Evolutionary conservation across 2,888 invertebrate genomes (phyloP), one percentile per base, ranked within the genome.

Genomic region (Ferdinandea cuprea): DNA sequence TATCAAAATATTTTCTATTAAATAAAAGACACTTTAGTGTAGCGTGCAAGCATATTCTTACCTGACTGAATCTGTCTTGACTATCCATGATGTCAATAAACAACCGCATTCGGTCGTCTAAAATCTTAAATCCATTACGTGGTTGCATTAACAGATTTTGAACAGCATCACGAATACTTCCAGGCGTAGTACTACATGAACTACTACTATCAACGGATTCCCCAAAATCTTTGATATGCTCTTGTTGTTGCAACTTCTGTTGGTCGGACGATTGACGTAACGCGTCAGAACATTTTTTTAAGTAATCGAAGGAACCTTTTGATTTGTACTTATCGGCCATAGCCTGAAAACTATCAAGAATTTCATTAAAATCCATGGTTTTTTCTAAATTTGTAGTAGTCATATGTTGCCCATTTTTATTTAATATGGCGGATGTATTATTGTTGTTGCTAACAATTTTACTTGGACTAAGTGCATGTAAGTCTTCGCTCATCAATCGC

Each of bases 21-120:
- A n/a, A n/a, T n/a, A n/a, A n/a, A n/a, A n/a, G n/a, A n/a, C n/a
- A n/a, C n/a, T n/a, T n/a, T n/a, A n/a, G n/a, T n/a, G n/a, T n/a
- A n/a, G n/a, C n/a, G n/a, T n/a, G n/a, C n/a, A n/a, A n/a, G 28
- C 35, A 35, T 35, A 35, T 21, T 79, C 88, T 91, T 91, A 96
- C 96, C 95, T 96, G 94, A 88, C 95, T 95, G 89, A 96, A 94
- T 89, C 94, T 93, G 89, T 95, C 95, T 92, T 96, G 96, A 66
- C 95, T 94, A 89, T 95, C 95, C 90, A 96, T 92, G 87, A 96
- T 96, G 88, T 96, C 96, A 89, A 96, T 94, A 91, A 96, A 95
- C 56, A 96, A 92, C 46, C 94, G 93, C 88, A 96, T 93, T 89
- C 95, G 95, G 91, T 95, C 95, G 88, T 95, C 95, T 91, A 94